Evolutionary conservation across 2,888 invertebrate genomes (phyloP), one percentile per base, ranked within the genome.

Genomic region (Acanthosoma haemorrhoidale): DNA sequence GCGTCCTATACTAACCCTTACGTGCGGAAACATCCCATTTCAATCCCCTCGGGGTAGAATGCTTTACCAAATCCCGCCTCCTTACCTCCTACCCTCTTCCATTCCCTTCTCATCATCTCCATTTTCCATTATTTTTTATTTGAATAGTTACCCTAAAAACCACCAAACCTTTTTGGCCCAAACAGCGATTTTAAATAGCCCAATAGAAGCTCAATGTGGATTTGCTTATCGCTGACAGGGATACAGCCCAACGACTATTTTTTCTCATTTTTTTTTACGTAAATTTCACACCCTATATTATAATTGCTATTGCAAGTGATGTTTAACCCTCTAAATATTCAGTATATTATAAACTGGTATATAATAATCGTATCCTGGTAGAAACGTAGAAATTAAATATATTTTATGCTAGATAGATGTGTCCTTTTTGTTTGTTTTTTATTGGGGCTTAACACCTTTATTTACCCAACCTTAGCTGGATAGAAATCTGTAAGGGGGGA

Each of bases 1-100:
- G 43, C 21, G 43, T 43, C 43, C 43, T 43, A 43, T 43, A 43
- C 43, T 43, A 21, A 43, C 43, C 43, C 15, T 43, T 43, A 43
- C 43, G 43, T 43, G 43, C 43, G 43, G 43, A 43, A 43, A 43
- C 43, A 43, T 43, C 43, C 43, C 43, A 43, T 43, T 43, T 43
- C 43, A 43, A 43, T 43, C 43, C 43, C 43, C 43, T 43, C 43
- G 21, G 43, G 43, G 43, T 43, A 11, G 11, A 43, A 43, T 43
- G 43, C 43, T 43, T 43, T 11, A 43, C 21, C 18, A 43, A 43
- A 43, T 18, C 43, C 21, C 13, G 11, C 21, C 43, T 21, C 43
- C 13, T 21, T 21, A 18, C 1, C 18, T 21, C 43, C 21, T n/a
- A n/a, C 21, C 21, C 43, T 21, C 43, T 21, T 21, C 43, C 43